phyloP scores from a whole-genome alignment of 2,888 invertebrate species.

The Meganola albula region DNA sequence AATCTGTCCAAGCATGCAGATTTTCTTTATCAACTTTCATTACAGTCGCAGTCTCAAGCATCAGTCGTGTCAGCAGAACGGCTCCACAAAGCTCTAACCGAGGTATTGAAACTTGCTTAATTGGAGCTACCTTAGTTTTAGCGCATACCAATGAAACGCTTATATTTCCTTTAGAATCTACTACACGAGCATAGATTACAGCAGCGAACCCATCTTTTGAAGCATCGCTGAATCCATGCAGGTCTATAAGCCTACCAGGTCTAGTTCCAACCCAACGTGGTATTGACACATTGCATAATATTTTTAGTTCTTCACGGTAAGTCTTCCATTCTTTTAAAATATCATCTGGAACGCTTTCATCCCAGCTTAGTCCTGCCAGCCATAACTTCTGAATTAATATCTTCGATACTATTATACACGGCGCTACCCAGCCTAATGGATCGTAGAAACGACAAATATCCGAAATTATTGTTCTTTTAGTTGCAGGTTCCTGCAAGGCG shows the following conservation, averaged over 20 bases:
- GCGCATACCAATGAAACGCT: not conserved
- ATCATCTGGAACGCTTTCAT: constrained; percentile 17
- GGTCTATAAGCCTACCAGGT: not conserved
- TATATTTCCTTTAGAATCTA: not conserved
- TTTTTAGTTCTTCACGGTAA: not conserved
- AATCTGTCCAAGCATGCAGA: constrained; percentile 13
- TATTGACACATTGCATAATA: too few species aligned
- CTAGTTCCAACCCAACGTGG: not conserved
- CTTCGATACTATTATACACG: constrained; percentile 30
- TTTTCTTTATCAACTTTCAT: constrained; percentile 4
- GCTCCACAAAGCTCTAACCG: constrained; percentile 12
- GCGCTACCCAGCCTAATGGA: too few species aligned
- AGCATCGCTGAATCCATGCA: constrained; percentile 6
- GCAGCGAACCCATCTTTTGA: constrained; percentile 4
- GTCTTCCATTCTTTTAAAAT: not conserved
- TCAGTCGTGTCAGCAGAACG: constrained; percentile 6
- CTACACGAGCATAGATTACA: not conserved
- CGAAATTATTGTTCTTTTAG: too few species aligned
- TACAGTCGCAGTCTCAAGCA: constrained; percentile 7
- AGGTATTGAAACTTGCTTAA: constrained; percentile 13
- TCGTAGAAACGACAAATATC: too few species aligned
- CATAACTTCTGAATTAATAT: constrained; percentile 34
- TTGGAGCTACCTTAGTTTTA: constrained; percentile 15
- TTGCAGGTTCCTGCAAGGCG: constrained; percentile 13
- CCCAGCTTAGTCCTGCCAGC: constrained; percentile 30